Base-by-base conservation (phyloP, 2,113 vertebrate species). In the Dendropsophus ebraccatus region DNA sequence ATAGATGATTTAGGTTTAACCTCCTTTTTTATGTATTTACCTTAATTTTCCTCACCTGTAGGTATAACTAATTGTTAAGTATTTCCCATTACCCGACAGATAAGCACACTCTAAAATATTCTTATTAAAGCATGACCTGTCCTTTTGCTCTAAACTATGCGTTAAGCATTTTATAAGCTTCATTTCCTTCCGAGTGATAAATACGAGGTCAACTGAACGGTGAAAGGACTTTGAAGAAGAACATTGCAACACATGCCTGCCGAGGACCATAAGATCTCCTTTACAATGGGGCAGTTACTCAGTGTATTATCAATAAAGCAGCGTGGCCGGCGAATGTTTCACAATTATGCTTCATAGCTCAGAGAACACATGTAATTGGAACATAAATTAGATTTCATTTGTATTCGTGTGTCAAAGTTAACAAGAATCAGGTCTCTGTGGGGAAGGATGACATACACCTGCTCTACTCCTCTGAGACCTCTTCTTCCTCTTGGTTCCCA, bases 361-460 rank as follows among this genome's bases (percentile, higher is more conserved):
- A 79, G 76, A 86, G 84, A 80, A 58, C 84, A 79, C n/a, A 52
- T 78, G 76, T 86, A 86, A 86, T 86, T 86, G 84, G 60, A 86
- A 85, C 83, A 85, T 78, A 85, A 77, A 85, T 85, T 85, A 85
- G 60, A 19, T 85, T 85, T 85, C 47, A 85, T 77, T 85, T 85
- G 74, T 86, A 79, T 85, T 58, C 60, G 67, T 79, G 74, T 79
- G 75, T 69, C 83, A 85, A 69, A 79, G 62, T 67, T 65, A 85
- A 67, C 58, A 85, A 69, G 62, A 60, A 80, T 45, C 60, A 41
- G 17, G 62, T 69, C 76, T 67, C 60, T 80, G 49, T n/a, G 76
- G 84, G 16, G 13, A n/a, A 72, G n/a, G 21, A 47, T 79, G 32
- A 78, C 74, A 79, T 17, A 86, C 47, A 86, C 76, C 60, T 80